Base-by-base conservation (phyloP, 1,140 invertebrate species). In the Papilio dardanus region DNA sequence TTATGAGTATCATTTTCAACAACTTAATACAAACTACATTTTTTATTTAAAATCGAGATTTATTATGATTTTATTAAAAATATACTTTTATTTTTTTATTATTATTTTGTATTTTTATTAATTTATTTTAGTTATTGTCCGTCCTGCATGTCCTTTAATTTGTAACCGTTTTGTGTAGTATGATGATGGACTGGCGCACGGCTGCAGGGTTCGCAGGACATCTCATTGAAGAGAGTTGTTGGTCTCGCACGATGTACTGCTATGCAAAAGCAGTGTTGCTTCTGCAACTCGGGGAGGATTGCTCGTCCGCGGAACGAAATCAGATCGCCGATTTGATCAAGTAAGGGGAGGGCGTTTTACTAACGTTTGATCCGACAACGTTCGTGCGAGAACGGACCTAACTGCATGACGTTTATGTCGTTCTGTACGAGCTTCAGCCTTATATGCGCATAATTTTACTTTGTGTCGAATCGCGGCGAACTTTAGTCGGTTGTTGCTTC, bases 161-260 rank as follows among this genome's bases (percentile, higher is more conserved):
- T 69, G 16, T 69, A 28, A 69, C 21, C 40, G 69, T 71, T 71
- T 65, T 76, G 28, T 12, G 30, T 77, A 92, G 90, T 28, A 79
- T 92, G 71, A 83, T 85, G 75, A 83, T 84, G 80, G 78, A 87
- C 1, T 92, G 89, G 89, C 82, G 83, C 19, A 77, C 84, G 7
- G 87, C 87, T 0, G 85, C 86, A 0, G 21, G 35, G n/a, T 88
- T 83, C 92, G 96, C 97, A 0, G 94, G 95, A 30, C 94, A 94
- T 65, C 92, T 99, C 19, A 92, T 96, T 5, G 94, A 96, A 74
- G 95, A 98, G 79, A 99, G 97, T 83, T 96, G 96, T 58, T 99
- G 98, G 98, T 99, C 98, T 0, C 95, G 96, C 28, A 97, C 97
- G 0, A 97, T 98, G 40, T 99, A 99, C 90, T 96, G 96, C 62